A percentile compares a stretch with the other conserved stretches of the same genome.
Evolutionary conservation across 2,888 invertebrate genomes (phyloP).

Genomic region (Sesia apiformis): DNA sequence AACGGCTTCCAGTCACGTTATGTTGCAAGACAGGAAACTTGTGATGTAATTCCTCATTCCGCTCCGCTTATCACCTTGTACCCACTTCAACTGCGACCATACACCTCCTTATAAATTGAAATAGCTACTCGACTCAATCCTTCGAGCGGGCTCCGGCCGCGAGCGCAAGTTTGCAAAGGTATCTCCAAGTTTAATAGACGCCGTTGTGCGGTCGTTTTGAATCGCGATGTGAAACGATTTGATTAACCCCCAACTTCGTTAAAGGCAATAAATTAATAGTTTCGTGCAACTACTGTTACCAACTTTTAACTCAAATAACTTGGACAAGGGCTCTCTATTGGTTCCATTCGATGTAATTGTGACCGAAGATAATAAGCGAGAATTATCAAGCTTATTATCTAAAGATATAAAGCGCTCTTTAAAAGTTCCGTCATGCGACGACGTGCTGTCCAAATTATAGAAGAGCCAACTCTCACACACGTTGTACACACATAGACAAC

Average conservation of each 20-base stretch:
- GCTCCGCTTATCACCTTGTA: not conserved
- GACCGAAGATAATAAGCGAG: too few relatives aligned
- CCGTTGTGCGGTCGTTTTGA: constrained; percentile 14
- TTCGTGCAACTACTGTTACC: not conserved
- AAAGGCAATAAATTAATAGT: not conserved
- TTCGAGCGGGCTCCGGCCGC: constrained; percentile 9
- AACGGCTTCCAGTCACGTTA: too few relatives aligned
- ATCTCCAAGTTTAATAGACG: constrained; percentile 10
- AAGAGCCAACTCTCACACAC: too few relatives aligned
- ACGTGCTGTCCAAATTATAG: too few relatives aligned
- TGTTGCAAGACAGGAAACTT: too few relatives aligned
- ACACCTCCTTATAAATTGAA: constrained; percentile 22
- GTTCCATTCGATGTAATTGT: too few relatives aligned
- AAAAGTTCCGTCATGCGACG: too few relatives aligned
- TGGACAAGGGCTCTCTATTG: too few relatives aligned
- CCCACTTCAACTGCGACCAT: constrained; percentile 8
- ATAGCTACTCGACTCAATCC: constrained; percentile 22
- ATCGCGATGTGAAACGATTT: constrained; percentile 12
- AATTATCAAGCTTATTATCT: too few relatives aligned
- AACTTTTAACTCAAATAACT: too few relatives aligned
- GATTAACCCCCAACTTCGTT: constrained; percentile 4
- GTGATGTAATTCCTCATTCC: not conserved
- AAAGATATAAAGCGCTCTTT: too few relatives aligned
- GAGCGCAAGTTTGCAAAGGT: constrained; percentile 11
- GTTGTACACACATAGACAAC: too few relatives aligned